Evolutionary conservation across 92 coral and sea anemone species (phyloP).

Genomic region (Epizoanthus fatuus): DNA sequence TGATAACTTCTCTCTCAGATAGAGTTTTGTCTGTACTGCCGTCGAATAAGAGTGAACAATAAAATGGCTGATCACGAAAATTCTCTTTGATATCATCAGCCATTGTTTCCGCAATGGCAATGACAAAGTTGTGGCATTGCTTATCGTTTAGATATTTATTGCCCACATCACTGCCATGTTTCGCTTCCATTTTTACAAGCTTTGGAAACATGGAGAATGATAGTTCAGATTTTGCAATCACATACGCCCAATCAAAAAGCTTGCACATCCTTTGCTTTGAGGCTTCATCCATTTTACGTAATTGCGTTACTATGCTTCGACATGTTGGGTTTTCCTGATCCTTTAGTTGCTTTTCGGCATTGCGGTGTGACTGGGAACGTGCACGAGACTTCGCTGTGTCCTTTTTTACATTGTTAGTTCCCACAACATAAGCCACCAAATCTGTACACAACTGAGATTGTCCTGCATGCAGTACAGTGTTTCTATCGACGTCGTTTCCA

Average conservation of each 20-base stretch:
- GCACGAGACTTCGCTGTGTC: constrained; percentile 35
- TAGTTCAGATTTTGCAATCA: constrained; percentile 31
- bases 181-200: constrained; percentile 31
- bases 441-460: constrained; percentile 33
- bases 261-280: constrained; percentile 30
- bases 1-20: constrained; percentile 33
- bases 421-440: constrained; percentile 35
- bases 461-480: constrained; percentile 30
- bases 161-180: constrained; percentile 25
- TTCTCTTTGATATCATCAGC: not conserved
- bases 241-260: constrained; percentile 23
- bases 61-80: constrained; percentile 12
- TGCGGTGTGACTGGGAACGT: constrained; percentile 34
- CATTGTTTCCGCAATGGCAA: constrained; percentile 41
- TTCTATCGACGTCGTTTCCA: constrained; percentile 1
- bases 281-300: constrained; percentile 41
- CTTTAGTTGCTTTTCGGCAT: constrained; percentile 25
- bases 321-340: constrained; percentile 19
- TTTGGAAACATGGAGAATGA: constrained; percentile 41
- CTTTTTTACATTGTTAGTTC: constrained; percentile 35
- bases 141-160: constrained; percentile 28
- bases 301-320: constrained; percentile 23
- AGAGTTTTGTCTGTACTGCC: constrained; percentile 36
- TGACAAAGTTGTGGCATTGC: constrained; percentile 29
- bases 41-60: constrained; percentile 20